Evolutionary conservation across 2,888 invertebrate genomes (phyloP), one percentile per base, ranked within the genome.

Genomic region (Odontothrips loti): DNA sequence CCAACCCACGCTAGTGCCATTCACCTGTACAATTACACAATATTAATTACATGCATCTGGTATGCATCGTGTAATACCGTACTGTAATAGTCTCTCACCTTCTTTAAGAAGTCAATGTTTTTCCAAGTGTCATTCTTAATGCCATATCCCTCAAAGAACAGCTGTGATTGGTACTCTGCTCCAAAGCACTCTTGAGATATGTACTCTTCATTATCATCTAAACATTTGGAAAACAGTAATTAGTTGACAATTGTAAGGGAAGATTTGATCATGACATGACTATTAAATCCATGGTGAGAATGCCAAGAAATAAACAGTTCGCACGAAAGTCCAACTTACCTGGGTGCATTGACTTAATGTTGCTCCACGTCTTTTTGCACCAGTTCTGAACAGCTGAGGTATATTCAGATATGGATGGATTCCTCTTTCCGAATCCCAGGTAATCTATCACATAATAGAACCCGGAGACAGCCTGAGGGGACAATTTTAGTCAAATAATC

Each of bases 101-200:
- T 75, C 27, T 75, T 75, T 12, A 75, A 75, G 27, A 75, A 75
- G 2, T 75, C 68, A 23, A 75, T 75, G 12, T 75, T 75, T 75
- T 75, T 23, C 68, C 68, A 75, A 27, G 68, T 75, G 12, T 75
- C 27, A 12, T 75, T 27, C 27, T 75, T 75, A 27, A 75, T 75
- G 27, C 68, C 68, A 27, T 75, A 75, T 9, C 68, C 68, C 11
- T 75, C 9, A 12, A 75, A 11, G 23, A 75, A 12, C 10, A 75
- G 27, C 1, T 75, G 23, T 27, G 68, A n/a, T 27, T 27, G 68
- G 27, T 75, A 75, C 23, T 75, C 23, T 27, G 68, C 68, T 23
- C 27, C 23, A 27, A 75, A 75, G 68, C 68, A 75, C 27, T 23
- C 27, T 75, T 27, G 23, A 23, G 68, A 75, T 75, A 27, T 10